Base-by-base conservation (phyloP, 2,888 invertebrate genomes). In the Gisinianus flammeolus region DNA sequence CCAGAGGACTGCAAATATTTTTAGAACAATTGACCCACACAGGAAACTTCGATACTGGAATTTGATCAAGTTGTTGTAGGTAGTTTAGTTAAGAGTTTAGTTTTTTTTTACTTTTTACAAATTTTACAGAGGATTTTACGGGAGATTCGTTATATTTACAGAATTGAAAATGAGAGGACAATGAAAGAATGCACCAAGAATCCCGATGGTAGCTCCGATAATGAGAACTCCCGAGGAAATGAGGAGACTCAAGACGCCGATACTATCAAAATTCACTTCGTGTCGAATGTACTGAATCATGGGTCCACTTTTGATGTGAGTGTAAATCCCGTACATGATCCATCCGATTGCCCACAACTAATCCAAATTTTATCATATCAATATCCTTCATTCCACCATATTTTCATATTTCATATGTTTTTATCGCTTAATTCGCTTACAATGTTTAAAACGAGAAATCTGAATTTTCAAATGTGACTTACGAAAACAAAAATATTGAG, bases 81-180 rank as follows among this genome's bases (percentile, higher is more conserved):
- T n/a, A n/a, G n/a, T n/a, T n/a, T n/a, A n/a, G n/a, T n/a, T n/a
- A n/a, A n/a, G n/a, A 35, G 4, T 3, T 58, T 58, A 5, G 8
- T 31, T 33, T 33, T 0, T 10, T 26, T 67, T 66, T 66, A 30
- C 10, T 66, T 8, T 28, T 28, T 31, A 28, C 2, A 16, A 58
- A 66, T 66, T 66, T 66, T 12, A 28, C 3, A 16, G 1, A 4
- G 31, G 0, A 28, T 12, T 58, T n/a, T 58, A 22, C 19, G 58
- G 22, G 58, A 58, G 58, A 58, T 6, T 12, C 58, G 10, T 12
- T n/a, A 58, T 58, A 12, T 44, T 67, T 67, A 67, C 67, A 35
- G 67, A 67, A 31, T 67, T 67, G 19, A 67, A 33, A 19, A 67
- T 31, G 33, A 67, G 31, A 0, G 67, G 67, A 10, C 31, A 33